Percentiles rank a stretch among this genome's conserved stretches.
These are phyloP conservation scores for Drosophila asahinai DNA, from an alignment of 1,140 invertebrate genomes.

Conservation along the genomic window DNA sequence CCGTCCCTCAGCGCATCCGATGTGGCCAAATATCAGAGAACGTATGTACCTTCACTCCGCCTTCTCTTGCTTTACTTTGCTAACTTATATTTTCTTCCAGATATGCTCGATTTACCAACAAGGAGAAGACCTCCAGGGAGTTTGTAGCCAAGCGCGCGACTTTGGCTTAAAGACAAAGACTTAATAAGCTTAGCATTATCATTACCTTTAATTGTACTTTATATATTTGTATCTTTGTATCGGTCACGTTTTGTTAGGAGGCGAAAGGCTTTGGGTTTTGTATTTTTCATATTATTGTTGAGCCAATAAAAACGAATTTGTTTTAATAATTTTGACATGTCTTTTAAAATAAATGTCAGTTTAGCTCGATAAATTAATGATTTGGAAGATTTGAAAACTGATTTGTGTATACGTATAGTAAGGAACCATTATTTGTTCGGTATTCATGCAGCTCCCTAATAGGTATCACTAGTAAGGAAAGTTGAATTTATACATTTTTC, in stretches of 20 bases:
- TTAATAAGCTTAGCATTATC: slow-evolving; percentile 50
- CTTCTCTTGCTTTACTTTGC: neutral
- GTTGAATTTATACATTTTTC: too few species aligned
- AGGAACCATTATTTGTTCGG: too few species aligned
- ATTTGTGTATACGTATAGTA: too few species aligned
- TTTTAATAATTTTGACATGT: slow-evolving; percentile 17
- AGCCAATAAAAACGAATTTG: slow-evolving; percentile 63
- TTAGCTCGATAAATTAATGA: too few species aligned
- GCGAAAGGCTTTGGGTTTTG: slow-evolving; percentile 34
- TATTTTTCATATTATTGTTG: slow-evolving; percentile 50
- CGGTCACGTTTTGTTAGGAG: slow-evolving; percentile 7
- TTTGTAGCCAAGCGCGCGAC: slow-evolving; percentile 81
- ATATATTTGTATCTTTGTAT: slow-evolving; percentile 19
- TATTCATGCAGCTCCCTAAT: too few species aligned
- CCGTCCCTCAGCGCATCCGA: slow-evolving; percentile 73
- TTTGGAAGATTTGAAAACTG: too few species aligned
- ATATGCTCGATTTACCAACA: slow-evolving; percentile 80
- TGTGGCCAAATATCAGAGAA: slow-evolving; percentile 78
- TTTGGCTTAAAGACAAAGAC: slow-evolving; percentile 70
- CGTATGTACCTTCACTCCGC: slow-evolving; percentile 44
- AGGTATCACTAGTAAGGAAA: too few species aligned
- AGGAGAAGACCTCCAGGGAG: slow-evolving; percentile 76
- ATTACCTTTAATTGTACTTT: slow-evolving; percentile 28
- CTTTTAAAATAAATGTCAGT: too few species aligned
- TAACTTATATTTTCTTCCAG: slow-evolving; percentile 28